These are phyloP conservation scores for Papilio dardanus DNA, from an alignment of 1,140 invertebrate species.

Conservation along the genomic window DNA sequence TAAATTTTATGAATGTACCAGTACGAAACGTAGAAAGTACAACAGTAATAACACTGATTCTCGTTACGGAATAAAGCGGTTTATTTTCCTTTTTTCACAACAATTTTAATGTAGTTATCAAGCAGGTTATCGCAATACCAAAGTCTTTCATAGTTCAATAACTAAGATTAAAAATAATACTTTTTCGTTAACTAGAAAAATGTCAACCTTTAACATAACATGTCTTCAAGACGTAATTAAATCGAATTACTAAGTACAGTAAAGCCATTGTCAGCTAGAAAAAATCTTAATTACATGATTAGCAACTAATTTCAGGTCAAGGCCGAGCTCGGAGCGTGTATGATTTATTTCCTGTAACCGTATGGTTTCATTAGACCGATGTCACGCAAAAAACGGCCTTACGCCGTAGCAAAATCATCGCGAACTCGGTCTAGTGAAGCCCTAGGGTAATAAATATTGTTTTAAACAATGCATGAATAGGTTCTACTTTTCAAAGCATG, in stretches of 20 bases:
- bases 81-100: neutral
- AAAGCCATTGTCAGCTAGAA: neutral
- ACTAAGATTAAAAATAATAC: neutral
- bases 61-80: too few species aligned
- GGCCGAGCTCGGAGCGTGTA: neutral
- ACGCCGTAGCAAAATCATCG: too few species aligned
- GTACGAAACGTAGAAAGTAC: too few species aligned
- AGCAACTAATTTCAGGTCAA: neutral
- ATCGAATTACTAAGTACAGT: neutral
- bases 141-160: too few species aligned
- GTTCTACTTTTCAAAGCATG: neutral
- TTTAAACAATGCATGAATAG: neutral
- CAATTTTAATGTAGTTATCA: too few species aligned
- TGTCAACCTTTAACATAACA: neutral
- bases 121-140: too few species aligned
- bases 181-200: neutral
- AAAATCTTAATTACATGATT: conserved; percentile 7
- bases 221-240: neutral
- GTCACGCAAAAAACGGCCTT: too few species aligned
- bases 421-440: too few species aligned
- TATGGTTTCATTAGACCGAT: too few species aligned
- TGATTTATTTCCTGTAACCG: conserved; percentile 17
- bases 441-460: neutral
- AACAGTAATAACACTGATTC: too few species aligned
- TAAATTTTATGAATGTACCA: too few species aligned